Percentiles rank a stretch among this genome's conserved stretches.
phyloP scores from a whole-genome alignment of 2,113 vertebrate genomes.

The Labrus mixtus region DNA sequence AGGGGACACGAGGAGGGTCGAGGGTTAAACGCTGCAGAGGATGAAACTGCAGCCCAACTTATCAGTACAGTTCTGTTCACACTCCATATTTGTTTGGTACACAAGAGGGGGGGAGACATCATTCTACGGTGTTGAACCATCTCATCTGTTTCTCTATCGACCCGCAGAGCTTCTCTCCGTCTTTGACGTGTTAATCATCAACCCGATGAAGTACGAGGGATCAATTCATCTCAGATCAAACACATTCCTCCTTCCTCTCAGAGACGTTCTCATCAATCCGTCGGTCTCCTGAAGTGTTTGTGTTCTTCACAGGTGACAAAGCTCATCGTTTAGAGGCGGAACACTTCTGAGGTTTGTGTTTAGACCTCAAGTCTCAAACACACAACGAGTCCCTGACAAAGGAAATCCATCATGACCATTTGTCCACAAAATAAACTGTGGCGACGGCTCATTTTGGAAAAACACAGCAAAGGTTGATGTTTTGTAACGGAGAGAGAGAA shows the following conservation, averaged over 20 bases:
- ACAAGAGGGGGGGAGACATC: neutral
- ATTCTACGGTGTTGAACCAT: neutral
- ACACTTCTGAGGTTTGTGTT: conserved; percentile 26
- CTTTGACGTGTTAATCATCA: conserved; percentile 52
- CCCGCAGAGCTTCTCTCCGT: neutral
- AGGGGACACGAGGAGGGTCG: neutral
- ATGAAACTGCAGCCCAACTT: no score
- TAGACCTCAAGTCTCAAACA: neutral
- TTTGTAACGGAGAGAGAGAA: conserved; percentile 17
- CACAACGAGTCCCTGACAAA: neutral
- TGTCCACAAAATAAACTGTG: conserved; percentile 27
- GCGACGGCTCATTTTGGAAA: conserved; percentile 14
- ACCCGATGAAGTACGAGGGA: neutral
- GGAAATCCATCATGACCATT: conserved; percentile 35
- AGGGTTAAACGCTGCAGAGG: no score
- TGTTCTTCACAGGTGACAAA: neutral
- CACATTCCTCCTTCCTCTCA: conserved; percentile 19
- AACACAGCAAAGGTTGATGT: conserved; percentile 12
- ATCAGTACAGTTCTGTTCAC: neutral
- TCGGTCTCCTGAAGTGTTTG: conserved; percentile 31
- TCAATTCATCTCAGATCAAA: conserved; percentile 37
- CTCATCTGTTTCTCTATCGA: conserved; percentile 39
- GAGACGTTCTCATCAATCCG: neutral
- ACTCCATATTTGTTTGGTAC: conserved; percentile 21
- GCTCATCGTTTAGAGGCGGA: neutral